Conservation (phyloP, 2,888 invertebrate genomes). For the Drosophila robusta region DNA sequence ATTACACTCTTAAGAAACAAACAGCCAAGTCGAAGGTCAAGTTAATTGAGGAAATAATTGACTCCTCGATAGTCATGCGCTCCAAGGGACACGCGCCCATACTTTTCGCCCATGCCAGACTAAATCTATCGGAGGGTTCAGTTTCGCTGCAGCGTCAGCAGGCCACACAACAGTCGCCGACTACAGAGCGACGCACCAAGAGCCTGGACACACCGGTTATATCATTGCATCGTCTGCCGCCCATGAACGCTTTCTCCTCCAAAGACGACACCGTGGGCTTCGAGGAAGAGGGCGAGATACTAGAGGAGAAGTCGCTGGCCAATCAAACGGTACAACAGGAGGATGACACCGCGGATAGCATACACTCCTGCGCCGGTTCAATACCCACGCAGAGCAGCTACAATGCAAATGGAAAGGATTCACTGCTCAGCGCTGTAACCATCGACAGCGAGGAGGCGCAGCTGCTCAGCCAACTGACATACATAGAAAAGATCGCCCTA, state of each 20-base stretch:
- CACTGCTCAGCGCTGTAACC: slow-evolving; percentile 85
- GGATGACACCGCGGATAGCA: slow-evolving; percentile 86
- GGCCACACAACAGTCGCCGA: slow-evolving; percentile 90
- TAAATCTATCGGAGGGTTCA: slow-evolving; percentile 94
- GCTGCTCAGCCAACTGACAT: slow-evolving; percentile 86
- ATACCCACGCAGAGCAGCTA: slow-evolving; percentile 83
- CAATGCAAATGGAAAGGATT: slow-evolving; percentile 82
- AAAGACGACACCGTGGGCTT: slow-evolving; percentile 94
- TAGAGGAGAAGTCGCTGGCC: slow-evolving; percentile 87
- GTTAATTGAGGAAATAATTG: slow-evolving; percentile 88
- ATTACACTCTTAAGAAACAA: slow-evolving; percentile 85
- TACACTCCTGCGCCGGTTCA: slow-evolving; percentile 85
- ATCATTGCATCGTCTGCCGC: slow-evolving; percentile 91
- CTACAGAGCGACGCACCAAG: slow-evolving; percentile 91
- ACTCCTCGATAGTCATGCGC: slow-evolving; percentile 88
- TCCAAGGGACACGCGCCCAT: slow-evolving; percentile 91
- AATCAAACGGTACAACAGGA: slow-evolving; percentile 85
- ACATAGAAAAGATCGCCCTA: slow-evolving; percentile 84
- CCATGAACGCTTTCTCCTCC: slow-evolving; percentile 94
- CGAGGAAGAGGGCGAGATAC: slow-evolving; percentile 88
- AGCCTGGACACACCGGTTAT: slow-evolving; percentile 94
- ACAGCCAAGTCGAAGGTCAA: slow-evolving; percentile 85
- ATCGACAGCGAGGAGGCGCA: slow-evolving; percentile 87
- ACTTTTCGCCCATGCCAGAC: slow-evolving; percentile 91
- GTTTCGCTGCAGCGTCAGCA: slow-evolving; percentile 91